These are phyloP conservation scores for Watsonalla binaria DNA, from an alignment of 2,888 invertebrate genomes.

Conservation along the genomic window DNA sequence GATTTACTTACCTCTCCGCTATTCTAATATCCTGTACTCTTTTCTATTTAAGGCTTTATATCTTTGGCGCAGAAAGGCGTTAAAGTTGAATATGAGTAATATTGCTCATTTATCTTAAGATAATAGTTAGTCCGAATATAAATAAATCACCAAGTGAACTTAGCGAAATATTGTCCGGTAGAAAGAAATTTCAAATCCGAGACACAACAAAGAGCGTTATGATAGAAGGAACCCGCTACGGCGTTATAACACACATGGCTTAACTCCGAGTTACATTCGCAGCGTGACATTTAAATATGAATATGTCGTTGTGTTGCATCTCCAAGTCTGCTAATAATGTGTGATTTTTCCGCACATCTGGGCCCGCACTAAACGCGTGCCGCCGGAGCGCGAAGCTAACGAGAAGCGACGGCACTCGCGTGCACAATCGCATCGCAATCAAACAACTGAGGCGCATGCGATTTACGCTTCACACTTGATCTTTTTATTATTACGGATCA, in stretches of 20 bases:
- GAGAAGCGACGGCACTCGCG: constrained; percentile 20
- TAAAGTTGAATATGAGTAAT: no score
- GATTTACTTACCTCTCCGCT: constrained; percentile 46
- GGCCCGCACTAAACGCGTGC: constrained; percentile 23
- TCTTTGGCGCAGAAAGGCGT: no score
- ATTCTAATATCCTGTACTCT: constrained; percentile 10
- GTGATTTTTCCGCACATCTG: constrained; percentile 72
- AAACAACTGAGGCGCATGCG: constrained; percentile 26
- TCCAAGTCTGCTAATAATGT: constrained; percentile 62
- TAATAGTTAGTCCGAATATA: no score
- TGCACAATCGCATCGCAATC: constrained; percentile 28
- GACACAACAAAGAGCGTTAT: constrained; percentile 4
- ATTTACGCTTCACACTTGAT: constrained; percentile 9
- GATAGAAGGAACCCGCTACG: constrained; percentile 13
- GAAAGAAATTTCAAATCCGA: background rate
- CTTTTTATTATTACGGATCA: no score
- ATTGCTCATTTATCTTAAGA: no score
- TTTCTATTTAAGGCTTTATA: constrained; percentile 5
- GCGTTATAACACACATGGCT: constrained; percentile 42
- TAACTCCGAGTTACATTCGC: constrained; percentile 44
- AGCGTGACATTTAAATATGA: constrained; percentile 73
- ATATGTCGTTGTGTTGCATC: constrained; percentile 56
- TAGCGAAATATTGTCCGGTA: background rate
- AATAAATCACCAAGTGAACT: no score
- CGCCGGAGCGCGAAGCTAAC: constrained; percentile 16